A percentile compares a stretch with the other conserved stretches of the same genome.
These are phyloP conservation scores for Onychostruthus taczanowskii DNA, from an alignment of 2,113 vertebrate species.

Conservation along the genomic window DNA sequence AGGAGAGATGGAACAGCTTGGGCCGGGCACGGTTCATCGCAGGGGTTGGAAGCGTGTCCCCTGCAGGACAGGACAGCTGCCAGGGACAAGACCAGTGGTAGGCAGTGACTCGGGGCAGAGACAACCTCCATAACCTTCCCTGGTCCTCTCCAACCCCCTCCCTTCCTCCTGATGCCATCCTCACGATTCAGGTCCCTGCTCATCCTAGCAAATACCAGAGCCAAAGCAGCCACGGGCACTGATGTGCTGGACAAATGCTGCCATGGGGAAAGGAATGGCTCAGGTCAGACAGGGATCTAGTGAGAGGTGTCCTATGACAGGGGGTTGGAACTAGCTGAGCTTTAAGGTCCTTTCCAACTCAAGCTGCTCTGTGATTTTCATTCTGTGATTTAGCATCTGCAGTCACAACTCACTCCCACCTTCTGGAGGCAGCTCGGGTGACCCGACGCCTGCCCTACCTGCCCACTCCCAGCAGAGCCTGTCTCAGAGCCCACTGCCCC, in stretches of 20 bases:
- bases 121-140: background rate
- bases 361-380: background rate
- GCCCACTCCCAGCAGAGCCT: background rate
- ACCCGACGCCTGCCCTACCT: background rate
- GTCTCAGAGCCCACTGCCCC: background rate
- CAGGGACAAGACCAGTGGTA: background rate
- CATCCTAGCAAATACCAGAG: background rate
- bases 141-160: fast-evolving
- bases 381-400: background rate
- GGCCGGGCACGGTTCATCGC: background rate
- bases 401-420: background rate
- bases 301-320: background rate
- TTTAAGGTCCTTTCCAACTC: background rate
- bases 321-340: background rate
- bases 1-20: constrained; percentile 29
- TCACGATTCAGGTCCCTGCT: fast-evolving
- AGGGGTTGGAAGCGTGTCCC: fast-evolving
- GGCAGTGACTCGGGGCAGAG: background rate
- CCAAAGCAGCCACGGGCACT: fast-evolving
- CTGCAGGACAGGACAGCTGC: background rate
- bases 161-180: background rate
- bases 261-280: fast-evolving
- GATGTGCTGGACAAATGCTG: background rate
- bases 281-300: background rate
- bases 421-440: fast-evolving